These are phyloP conservation scores for Paramormyrops kingsleyae DNA, from an alignment of 2,113 vertebrate species.

Conservation along the genomic window DNA sequence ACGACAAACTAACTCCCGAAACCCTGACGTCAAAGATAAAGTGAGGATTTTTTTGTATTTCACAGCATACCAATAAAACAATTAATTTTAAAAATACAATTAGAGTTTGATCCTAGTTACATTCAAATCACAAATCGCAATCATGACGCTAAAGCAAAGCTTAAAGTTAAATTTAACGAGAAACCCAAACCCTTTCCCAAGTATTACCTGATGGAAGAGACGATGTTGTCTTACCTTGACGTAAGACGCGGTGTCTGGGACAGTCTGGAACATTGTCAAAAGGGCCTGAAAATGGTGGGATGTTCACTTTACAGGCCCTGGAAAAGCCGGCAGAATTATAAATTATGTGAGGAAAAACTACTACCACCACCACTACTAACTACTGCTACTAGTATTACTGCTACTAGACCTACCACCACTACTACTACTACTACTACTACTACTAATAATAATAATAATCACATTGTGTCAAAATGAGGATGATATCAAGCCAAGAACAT, in stretches of 20 bases:
- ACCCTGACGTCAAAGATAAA: background rate
- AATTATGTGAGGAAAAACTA: background rate
- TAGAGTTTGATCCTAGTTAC: background rate
- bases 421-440: background rate
- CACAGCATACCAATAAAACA: background rate
- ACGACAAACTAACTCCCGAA: background rate
- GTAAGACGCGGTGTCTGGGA: conserved; percentile 94
- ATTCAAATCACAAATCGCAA: background rate
- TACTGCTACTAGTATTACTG: background rate
- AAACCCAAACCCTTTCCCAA: conserved; percentile 28
- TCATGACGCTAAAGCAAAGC: background rate
- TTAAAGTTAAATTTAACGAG: background rate
- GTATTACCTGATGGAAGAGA: conserved; percentile 77
- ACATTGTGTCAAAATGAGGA: background rate
- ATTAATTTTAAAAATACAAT: background rate
- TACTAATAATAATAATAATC: background rate
- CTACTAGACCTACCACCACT: background rate
- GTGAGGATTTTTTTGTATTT: background rate
- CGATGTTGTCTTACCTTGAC: conserved; percentile 92
- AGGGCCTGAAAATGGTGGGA: conserved; percentile 48
- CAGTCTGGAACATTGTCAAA: conserved; percentile 91
- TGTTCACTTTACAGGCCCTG: conserved; percentile 48
- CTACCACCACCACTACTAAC: background rate
- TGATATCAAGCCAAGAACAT: background rate
- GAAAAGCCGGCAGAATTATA: background rate